Conservation (phyloP, 2,113 vertebrate species). For the Diadophis punctatus region DNA sequence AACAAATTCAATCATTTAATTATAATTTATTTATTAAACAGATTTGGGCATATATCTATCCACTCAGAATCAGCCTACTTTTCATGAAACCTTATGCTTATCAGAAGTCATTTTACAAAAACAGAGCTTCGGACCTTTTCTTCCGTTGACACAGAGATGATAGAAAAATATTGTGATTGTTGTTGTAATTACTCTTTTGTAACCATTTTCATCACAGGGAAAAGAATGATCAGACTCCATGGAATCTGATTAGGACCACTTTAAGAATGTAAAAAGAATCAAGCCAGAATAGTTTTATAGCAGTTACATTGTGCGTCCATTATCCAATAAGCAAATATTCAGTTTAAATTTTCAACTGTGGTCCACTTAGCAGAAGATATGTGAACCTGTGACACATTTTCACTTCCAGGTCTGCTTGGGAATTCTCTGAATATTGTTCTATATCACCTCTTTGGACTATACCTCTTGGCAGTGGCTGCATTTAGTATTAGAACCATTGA, state of each 20-base stretch:
- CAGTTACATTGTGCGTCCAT: background rate
- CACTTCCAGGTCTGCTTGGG: background rate
- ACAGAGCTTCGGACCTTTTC: background rate
- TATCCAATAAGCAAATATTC: background rate
- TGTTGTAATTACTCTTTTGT: background rate
- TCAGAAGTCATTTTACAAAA: background rate
- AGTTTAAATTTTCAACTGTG: background rate
- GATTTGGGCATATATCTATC: background rate
- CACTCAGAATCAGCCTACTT: background rate
- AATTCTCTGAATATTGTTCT: background rate
- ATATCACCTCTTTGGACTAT: background rate
- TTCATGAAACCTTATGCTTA: background rate
- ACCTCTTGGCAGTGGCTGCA: background rate
- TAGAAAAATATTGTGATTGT: conserved; percentile 2
- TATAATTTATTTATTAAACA: background rate
- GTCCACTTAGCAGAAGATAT: background rate
- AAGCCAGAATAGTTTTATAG: background rate
- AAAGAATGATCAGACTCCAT: background rate
- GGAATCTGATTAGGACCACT: conserved; percentile 14
- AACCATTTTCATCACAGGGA: background rate
- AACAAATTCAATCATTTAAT: background rate
- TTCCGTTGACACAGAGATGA: background rate
- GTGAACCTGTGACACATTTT: background rate
- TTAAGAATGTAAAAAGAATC: conserved; percentile 17
- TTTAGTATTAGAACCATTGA: background rate